A percentile compares a stretch with the other conserved stretches of the same genome.
Evolutionary conservation across 2,113 vertebrate species (phyloP).

Genomic region (Talpa occidentalis): DNA sequence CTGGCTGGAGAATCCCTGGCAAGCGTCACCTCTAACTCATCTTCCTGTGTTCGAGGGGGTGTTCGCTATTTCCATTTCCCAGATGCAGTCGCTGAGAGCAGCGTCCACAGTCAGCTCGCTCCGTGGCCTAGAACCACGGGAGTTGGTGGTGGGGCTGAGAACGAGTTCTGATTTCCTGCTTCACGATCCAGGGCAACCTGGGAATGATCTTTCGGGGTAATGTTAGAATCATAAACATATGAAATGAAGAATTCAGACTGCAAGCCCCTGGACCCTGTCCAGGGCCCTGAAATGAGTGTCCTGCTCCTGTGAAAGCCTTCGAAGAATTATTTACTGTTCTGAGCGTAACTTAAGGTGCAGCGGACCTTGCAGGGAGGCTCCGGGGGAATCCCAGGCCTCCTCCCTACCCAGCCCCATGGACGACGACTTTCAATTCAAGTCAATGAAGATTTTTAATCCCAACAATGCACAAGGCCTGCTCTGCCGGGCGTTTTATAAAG

Average conservation of each 20-base stretch:
- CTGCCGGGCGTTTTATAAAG: not conserved
- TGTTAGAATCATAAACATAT: not conserved
- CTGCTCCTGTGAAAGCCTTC: not conserved
- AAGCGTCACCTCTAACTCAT: not conserved
- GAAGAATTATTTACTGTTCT: not conserved
- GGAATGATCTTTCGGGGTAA: constrained; percentile 16
- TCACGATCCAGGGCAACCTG: not conserved
- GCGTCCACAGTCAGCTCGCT: not conserved
- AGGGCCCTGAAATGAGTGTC: not conserved
- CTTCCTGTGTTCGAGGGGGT: not conserved
- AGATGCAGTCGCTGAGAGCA: constrained; percentile 3
- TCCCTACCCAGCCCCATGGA: too few species aligned
- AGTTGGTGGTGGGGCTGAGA: not conserved
- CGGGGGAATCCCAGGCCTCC: not conserved
- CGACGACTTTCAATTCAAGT: not conserved
- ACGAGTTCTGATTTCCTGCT: constrained; percentile 11
- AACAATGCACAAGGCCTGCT: not conserved
- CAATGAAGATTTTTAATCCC: not conserved
- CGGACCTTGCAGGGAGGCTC: not conserved
- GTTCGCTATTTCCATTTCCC: constrained; percentile 40
- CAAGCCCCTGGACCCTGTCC: not conserved
- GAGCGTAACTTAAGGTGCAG: not conserved
- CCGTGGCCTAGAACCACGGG: not conserved
- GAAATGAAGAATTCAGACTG: constrained; percentile 23
- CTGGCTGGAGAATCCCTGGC: not conserved